These are phyloP conservation scores for Wiebesia pumilae DNA, from an alignment of 1,140 invertebrate species.

Conservation along the genomic window DNA sequence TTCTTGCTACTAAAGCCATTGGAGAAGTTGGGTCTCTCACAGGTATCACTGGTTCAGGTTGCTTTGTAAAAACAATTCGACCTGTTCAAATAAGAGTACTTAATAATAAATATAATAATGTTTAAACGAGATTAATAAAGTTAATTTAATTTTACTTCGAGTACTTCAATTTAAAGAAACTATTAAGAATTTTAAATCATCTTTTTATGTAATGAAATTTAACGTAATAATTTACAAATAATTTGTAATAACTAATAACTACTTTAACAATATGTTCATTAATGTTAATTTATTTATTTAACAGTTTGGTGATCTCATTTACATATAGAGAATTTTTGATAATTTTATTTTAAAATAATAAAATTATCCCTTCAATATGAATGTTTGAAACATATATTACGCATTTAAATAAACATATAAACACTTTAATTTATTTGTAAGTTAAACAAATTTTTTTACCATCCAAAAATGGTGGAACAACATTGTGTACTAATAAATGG, in stretches of 20 bases:
- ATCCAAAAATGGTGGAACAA: conserved; percentile 98
- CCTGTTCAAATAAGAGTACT: conserved; percentile 54
- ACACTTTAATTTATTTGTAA: too few species aligned
- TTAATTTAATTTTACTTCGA: background rate
- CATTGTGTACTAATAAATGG: conserved; percentile 97
- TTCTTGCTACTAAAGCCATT: conserved; percentile 97
- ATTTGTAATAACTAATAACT: too few species aligned
- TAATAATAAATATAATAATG: too few species aligned
- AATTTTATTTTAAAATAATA: background rate
- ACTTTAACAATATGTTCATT: too few species aligned
- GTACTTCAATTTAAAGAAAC: too few species aligned
- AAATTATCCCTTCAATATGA: too few species aligned
- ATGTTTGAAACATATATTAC: too few species aligned
- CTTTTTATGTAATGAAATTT: too few species aligned
- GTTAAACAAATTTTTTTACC: conserved; percentile 74
- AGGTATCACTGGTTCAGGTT: conserved; percentile 85
- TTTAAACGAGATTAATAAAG: background rate
- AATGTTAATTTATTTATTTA: too few species aligned
- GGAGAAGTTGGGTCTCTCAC: conserved; percentile 96
- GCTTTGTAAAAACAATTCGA: conserved; percentile 98
- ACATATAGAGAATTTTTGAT: background rate
- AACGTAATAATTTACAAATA: too few species aligned
- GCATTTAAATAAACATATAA: too few species aligned
- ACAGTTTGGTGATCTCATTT: background rate
- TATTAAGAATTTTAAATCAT: background rate